Conservation (phyloP, 2,888 invertebrate species). For the Actias luna region DNA sequence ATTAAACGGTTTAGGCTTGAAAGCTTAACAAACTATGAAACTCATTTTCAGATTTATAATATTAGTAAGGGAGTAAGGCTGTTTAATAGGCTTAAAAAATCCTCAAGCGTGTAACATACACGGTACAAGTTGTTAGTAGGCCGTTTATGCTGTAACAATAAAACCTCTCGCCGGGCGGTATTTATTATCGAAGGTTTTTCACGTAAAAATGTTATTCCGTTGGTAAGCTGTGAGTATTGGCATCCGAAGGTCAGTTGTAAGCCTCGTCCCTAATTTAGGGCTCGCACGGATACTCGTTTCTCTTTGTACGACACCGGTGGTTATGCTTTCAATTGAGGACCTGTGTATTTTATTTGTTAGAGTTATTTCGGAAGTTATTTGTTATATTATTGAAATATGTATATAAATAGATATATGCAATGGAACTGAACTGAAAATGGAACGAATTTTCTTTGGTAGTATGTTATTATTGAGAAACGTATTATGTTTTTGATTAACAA, state of each 20-base stretch:
- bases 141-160: conserved; percentile 2
- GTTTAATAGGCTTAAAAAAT: too few species aligned
- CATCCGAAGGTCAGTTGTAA: conserved; percentile 4
- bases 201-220: not conserved
- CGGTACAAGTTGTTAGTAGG: not conserved
- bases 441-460: too few species aligned
- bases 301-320: conserved; percentile 3
- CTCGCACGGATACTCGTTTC: conserved; percentile 9
- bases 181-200: conserved; percentile 9
- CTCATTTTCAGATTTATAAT: too few species aligned
- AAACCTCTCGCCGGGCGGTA: not conserved
- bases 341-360: not conserved
- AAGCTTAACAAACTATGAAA: too few species aligned
- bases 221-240: conserved; percentile 9
- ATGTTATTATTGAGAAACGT: too few species aligned
- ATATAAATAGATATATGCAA: not conserved
- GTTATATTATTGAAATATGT: not conserved
- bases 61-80: too few species aligned
- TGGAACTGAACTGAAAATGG: too few species aligned
- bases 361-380: not conserved
- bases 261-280: conserved; percentile 19
- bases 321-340: not conserved
- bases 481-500: too few species aligned
- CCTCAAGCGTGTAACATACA: not conserved
- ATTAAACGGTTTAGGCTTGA: too few species aligned